These are phyloP conservation scores for Trachurus trachurus DNA, from an alignment of 2,797 vertebrate species.

Conservation along the genomic window DNA sequence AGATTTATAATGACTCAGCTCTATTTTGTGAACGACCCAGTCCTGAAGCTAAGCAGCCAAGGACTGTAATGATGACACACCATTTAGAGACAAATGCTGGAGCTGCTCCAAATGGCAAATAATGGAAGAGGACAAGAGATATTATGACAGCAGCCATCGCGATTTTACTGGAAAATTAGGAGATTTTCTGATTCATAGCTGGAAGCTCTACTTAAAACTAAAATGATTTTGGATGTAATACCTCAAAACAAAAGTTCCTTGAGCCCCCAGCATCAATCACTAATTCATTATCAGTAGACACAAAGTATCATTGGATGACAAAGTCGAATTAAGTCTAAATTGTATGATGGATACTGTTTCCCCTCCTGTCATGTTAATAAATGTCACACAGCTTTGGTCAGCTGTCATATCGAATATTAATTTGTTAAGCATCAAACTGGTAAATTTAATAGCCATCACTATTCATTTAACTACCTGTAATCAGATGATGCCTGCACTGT, in stretches of 20 bases:
- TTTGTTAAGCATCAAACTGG: not conserved
- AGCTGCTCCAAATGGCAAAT: not conserved
- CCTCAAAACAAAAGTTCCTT: not conserved
- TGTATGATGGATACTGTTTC: not conserved
- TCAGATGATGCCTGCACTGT: too few species aligned
- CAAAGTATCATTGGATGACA: not conserved
- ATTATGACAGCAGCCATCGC: constrained; percentile 5
- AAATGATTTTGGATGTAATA: not conserved
- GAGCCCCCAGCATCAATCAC: not conserved
- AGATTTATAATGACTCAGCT: not conserved
- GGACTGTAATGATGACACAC: not conserved
- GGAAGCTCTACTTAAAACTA: constrained; percentile 1
- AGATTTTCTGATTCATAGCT: constrained; percentile 3
- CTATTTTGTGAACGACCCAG: not conserved
- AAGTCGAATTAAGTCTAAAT: not conserved
- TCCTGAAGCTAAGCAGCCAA: not conserved
- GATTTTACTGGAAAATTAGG: constrained; percentile 13
- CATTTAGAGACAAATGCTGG: not conserved
- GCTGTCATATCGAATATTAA: not conserved
- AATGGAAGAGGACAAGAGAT: constrained; percentile 3
- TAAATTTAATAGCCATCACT: not conserved
- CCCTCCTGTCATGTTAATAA: not conserved
- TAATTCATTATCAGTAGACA: not conserved
- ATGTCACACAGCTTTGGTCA: not conserved
- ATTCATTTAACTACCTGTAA: not conserved